Conservation (phyloP, 2,888 invertebrate genomes). For the Agrenia bidenticulata region DNA sequence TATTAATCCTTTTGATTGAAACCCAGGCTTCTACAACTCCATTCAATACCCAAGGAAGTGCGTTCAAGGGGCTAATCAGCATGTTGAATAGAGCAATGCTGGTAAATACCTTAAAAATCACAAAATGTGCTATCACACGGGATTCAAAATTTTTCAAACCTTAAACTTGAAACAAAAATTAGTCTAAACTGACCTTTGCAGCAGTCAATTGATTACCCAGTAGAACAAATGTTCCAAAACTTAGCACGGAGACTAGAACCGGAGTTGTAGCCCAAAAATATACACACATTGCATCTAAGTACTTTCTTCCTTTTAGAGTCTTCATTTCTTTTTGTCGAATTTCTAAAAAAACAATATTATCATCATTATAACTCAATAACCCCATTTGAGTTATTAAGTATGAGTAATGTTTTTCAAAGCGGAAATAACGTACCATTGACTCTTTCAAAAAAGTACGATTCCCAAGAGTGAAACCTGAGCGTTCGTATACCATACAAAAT, state of each 20-base stretch:
- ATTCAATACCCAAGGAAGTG: constrained; percentile 97
- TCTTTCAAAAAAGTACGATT: constrained; percentile 56
- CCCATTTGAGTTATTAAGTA: not conserved
- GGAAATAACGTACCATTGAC: constrained; percentile 40
- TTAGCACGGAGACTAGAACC: constrained; percentile 80
- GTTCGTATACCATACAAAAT: constrained; percentile 82
- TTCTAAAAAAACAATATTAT: constrained; percentile 57
- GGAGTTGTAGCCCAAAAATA: constrained; percentile 99
- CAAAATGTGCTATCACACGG: not conserved
- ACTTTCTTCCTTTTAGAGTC: constrained; percentile 82
- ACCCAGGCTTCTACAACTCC: constrained; percentile 96
- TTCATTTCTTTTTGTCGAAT: constrained; percentile 71
- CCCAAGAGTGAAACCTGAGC: constrained; percentile 93
- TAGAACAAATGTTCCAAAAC: constrained; percentile 76
- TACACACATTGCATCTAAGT: constrained; percentile 94
- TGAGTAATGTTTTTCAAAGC: not conserved
- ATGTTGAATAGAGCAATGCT: constrained; percentile 92
- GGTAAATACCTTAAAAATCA: constrained; percentile 71
- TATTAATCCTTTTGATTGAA: constrained; percentile 82
- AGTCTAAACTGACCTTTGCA: constrained; percentile 66
- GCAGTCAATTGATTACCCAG: constrained; percentile 78
- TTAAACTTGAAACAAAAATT: not conserved
- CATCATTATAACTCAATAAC: not conserved
- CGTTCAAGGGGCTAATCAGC: constrained; percentile 92
- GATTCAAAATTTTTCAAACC: not conserved